Base-by-base conservation (phyloP, 2,888 invertebrate genomes). In the Bombylius discolor region DNA sequence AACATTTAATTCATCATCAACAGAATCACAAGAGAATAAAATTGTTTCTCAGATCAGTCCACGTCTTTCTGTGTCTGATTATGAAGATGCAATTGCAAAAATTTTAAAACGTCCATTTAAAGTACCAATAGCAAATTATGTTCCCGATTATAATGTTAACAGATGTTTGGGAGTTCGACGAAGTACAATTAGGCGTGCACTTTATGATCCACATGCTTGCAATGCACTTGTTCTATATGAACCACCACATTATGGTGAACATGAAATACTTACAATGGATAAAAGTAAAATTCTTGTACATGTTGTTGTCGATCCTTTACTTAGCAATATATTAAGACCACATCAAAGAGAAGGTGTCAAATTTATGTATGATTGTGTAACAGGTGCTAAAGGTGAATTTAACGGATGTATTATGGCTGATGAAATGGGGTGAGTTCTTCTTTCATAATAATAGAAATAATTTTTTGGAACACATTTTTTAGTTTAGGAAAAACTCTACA, bases 371-470 rank as follows among this genome's bases (percentile, higher is more conserved):
- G 96, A 99, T 70, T 99, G 98, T 76, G 96, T 98, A 5, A 94
- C 91, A 9, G 99, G 98, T 1, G 77, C 81, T 46, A 87, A 92
- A 66, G 86, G 88, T 56, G 80, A 82, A 59, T 87, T 87, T 36
- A 87, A 81, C 72, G 99, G 99, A 1, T 99, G 98, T 66, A 99
- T 99, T 50, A 99, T 99, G 98, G 99, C 99, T 5, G 99, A 99
- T 75, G 99, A 99, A 80, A 99, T 99, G 98, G 97, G 91, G 52
- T 64, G 57, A 58, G 47, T 36, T 47, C 34, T 12, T 12, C 4
- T 31, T 51, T 33, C 33, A 46, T 23, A 45, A 39, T 11, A 48
- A 42, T 39, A 23, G 23, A 23, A 23, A 23, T 34, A 12, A 3
- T 13, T 44, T 44, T 44, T 44, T 44, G 1, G 44, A 13, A 13